Evolutionary conservation across 2,113 vertebrate genomes (phyloP).

Genomic region (Philantomba maxwellii): DNA sequence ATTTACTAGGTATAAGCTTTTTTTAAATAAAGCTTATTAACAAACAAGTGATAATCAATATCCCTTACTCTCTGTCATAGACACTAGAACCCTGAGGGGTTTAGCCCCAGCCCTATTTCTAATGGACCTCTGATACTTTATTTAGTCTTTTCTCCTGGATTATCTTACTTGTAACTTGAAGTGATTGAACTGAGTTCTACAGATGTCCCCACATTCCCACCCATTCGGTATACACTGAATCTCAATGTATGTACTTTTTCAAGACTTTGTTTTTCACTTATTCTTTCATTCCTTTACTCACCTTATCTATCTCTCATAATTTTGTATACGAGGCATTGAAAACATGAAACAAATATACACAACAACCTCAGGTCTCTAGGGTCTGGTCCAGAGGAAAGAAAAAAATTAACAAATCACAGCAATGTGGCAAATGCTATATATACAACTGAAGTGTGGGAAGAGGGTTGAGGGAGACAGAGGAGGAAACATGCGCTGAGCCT

Average conservation of each 20-base stretch:
- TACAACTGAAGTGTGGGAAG: not conserved
- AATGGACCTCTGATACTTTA: not conserved
- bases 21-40: not conserved
- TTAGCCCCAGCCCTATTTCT: not conserved
- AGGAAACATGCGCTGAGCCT: not conserved
- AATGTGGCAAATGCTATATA: not conserved
- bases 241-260: not conserved
- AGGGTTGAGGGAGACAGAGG: not conserved
- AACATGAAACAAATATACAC: not conserved
- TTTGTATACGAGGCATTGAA: not conserved
- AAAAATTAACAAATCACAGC: not conserved
- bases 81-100: not conserved
- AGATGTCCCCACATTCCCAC: not conserved
- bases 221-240: not conserved
- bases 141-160: not conserved
- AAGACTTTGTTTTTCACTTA: not conserved
- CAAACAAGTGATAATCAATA: not conserved
- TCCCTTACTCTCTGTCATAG: not conserved
- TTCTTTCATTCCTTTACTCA: not conserved
- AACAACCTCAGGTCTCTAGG: not conserved
- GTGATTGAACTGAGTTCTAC: not conserved
- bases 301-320: not conserved
- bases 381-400: not conserved
- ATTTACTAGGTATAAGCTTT: not conserved
- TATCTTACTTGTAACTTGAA: not conserved